These are phyloP conservation scores for Holothuria leucospilota DNA, from an alignment of 53 echinoderm and acorn worm genomes.

Conservation along the genomic window DNA sequence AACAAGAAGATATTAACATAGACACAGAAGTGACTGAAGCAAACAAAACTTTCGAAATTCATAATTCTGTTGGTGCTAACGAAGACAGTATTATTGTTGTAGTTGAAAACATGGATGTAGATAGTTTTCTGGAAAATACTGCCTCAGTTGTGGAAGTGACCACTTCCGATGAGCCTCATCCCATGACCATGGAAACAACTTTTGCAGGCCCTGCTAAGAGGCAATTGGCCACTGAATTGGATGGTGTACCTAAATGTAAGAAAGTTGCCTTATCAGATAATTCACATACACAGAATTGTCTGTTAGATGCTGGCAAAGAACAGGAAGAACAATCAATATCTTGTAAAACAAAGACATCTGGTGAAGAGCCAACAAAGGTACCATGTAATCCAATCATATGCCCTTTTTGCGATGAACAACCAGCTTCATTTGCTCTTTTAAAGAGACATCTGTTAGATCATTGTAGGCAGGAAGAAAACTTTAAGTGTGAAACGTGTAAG, in stretches of 20 bases:
- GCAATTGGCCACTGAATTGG: too few relatives aligned
- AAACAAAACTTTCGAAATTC: too few relatives aligned
- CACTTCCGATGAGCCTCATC: constrained; percentile 36
- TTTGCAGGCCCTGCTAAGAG: too few relatives aligned
- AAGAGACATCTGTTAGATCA: constrained; percentile 65
- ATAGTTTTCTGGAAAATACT: constrained; percentile 15
- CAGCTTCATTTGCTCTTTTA: constrained; percentile 30
- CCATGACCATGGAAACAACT: background rate
- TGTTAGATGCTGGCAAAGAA: too few relatives aligned
- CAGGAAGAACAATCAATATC: too few relatives aligned
- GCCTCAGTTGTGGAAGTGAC: constrained; percentile 44
- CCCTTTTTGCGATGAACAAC: constrained; percentile 67
- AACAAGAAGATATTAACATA: too few relatives aligned
- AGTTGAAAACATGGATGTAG: constrained; percentile 11
- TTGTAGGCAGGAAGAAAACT: constrained; percentile 33
- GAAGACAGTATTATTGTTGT: constrained; percentile 33
- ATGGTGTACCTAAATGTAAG: too few relatives aligned
- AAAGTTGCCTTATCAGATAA: too few relatives aligned
- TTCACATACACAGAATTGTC: too few relatives aligned
- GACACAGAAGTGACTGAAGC: too few relatives aligned
- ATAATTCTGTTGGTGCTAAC: background rate
- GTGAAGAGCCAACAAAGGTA: background rate
- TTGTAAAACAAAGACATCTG: too few relatives aligned
- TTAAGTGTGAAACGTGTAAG: constrained; percentile 23
- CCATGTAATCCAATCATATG: constrained; percentile 15